Base-by-base conservation (phyloP, 2,797 vertebrate genomes). In the Mormyrops boulengeri region DNA sequence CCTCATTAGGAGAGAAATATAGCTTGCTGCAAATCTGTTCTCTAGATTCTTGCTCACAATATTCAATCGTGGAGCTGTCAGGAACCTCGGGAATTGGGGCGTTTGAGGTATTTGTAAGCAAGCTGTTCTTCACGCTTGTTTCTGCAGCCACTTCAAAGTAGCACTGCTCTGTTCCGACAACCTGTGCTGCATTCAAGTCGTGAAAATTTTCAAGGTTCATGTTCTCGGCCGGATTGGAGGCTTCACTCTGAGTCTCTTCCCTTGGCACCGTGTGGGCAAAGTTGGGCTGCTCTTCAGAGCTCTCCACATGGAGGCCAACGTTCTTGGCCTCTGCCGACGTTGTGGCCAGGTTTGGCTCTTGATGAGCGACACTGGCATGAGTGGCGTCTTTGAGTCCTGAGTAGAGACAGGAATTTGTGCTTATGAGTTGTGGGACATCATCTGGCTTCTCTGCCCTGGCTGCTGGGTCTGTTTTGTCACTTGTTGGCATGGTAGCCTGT, bases 351-450 rank as follows among this genome's bases (percentile, higher is more conserved):
- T 94, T 93, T 49, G 50, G 88, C 82, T 91, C 89, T 84, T 49
- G 92, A 89, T 91, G 91, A 3, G 88, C 55, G 0, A 88, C 60
- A 89, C 89, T 85, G 87, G 90, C 90, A 90, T 73, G 2, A 92
- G 92, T 92, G 34, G 94, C 94, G 2, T 96, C 96, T 0, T 94
- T 91, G 90, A 94, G 89, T 17, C 95, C 93, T 12, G 94, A 92
- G 90, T 93, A 94, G 2, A 93, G 77, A 89, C 94, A 95, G 34
- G 94, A 92, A 26, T 95, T 88, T 5, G 94, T 92, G 26, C 93
- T 94, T 50, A 93, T 93, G 26, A 95, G 94, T 91, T 95, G 93
- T 92, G 94, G 93, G 90, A 94, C 93, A 88, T 96, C 95, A 84
- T 52, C 93, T 85, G 91, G 91, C 87, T 85, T 91, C 82, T 93